These are phyloP conservation scores for Solenopsis fugax DNA, from an alignment of 1,140 invertebrate species.

Conservation along the genomic window DNA sequence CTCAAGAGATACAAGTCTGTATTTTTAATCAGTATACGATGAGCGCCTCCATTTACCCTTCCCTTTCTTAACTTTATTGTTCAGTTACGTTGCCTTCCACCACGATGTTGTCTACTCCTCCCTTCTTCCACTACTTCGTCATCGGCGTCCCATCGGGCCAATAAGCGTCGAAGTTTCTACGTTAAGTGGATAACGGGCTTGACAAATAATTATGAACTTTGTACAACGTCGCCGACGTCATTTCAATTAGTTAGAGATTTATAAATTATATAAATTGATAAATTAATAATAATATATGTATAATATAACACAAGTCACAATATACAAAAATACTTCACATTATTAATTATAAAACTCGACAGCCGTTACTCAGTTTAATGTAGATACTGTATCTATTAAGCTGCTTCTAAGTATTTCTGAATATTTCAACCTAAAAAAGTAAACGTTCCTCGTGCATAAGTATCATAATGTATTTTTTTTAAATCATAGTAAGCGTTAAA, in stretches of 20 bases:
- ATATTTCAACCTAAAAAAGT: neutral
- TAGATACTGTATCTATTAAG: neutral
- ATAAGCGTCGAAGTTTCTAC: constrained; percentile 61
- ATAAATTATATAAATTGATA: constrained; percentile 30
- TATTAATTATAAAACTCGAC: neutral
- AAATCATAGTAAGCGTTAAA: neutral
- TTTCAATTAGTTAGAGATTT: constrained; percentile 47
- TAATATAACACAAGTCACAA: neutral
- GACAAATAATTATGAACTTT: constrained; percentile 65
- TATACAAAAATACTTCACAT: constrained; percentile 25
- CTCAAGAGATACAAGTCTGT: constrained; percentile 56
- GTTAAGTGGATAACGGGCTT: constrained; percentile 57
- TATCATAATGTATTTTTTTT: neutral
- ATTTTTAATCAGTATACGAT: constrained; percentile 66
- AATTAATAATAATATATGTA: neutral
- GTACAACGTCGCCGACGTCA: neutral
- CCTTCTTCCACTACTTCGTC: constrained; percentile 50
- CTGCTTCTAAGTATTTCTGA: neutral
- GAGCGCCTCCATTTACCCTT: constrained; percentile 54
- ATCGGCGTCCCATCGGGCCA: constrained; percentile 45
- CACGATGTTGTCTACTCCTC: constrained; percentile 40
- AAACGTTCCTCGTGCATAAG: neutral
- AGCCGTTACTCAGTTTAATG: neutral
- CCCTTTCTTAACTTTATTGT: constrained; percentile 55
- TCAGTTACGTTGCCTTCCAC: constrained; percentile 11